Percentiles rank a stretch among this genome's conserved stretches.
These are phyloP conservation scores for Ligdia adustata DNA, from an alignment of 2,888 invertebrate genomes.

Conservation along the genomic window DNA sequence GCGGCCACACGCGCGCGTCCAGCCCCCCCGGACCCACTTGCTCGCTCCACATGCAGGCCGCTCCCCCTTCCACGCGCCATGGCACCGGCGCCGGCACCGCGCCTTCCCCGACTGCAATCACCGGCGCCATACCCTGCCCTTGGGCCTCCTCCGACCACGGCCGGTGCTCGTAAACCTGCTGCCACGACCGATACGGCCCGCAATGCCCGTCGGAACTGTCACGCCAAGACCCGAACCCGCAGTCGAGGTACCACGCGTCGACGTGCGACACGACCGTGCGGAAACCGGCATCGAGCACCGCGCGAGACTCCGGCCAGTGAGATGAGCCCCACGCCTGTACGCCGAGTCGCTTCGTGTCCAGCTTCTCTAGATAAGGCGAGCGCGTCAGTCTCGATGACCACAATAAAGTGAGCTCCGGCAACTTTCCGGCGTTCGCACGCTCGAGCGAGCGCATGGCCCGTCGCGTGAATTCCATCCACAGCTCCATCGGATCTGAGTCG, in stretches of 20 bases:
- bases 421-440: slow-evolving; percentile 84
- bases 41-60: slow-evolving; percentile 94
- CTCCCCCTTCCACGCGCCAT: slow-evolving; percentile 87
- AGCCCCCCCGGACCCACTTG: slow-evolving; percentile 89
- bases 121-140: slow-evolving; percentile 70
- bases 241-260: slow-evolving; percentile 95
- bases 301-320: slow-evolving; percentile 91
- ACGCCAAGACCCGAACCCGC: slow-evolving; percentile 94
- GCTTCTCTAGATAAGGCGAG: slow-evolving; percentile 86
- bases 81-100: slow-evolving; percentile 85
- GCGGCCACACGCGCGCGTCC: slow-evolving; percentile 92
- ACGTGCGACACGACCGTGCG: slow-evolving; percentile 92
- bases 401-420: slow-evolving; percentile 84
- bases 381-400: slow-evolving; percentile 92
- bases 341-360: slow-evolving; percentile 84
- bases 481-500: slow-evolving; percentile 89
- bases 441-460: slow-evolving; percentile 85
- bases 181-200: slow-evolving; percentile 94
- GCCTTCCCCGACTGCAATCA: slow-evolving; percentile 82
- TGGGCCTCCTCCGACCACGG: slow-evolving; percentile 85
- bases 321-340: slow-evolving; percentile 93
- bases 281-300: slow-evolving; percentile 90
- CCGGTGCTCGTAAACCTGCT: slow-evolving; percentile 92
- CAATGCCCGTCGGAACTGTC: slow-evolving; percentile 93
- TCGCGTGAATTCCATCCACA: slow-evolving; percentile 91